phyloP scores from a whole-genome alignment of 2,113 vertebrate genomes.

The Aptenodytes patagonicus region DNA sequence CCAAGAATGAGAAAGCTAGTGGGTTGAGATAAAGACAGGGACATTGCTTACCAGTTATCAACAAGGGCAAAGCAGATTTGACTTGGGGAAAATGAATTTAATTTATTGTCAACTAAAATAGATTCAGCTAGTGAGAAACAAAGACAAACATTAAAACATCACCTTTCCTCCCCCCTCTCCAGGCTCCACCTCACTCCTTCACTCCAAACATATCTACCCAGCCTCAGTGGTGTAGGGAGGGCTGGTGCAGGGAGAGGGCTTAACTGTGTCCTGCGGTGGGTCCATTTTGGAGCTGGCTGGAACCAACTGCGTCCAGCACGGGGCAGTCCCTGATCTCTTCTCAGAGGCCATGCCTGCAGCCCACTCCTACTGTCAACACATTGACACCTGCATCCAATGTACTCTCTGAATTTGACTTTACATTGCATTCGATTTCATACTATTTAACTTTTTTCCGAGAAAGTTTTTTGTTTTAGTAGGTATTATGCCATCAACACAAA shows the following conservation, averaged over 20 bases:
- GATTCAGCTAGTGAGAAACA: neutral
- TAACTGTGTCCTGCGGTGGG: neutral
- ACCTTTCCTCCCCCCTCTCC: neutral
- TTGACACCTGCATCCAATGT: neutral
- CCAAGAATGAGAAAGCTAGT: neutral
- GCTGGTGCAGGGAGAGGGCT: fast-evolving
- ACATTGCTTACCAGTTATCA: neutral
- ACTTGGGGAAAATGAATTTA: neutral
- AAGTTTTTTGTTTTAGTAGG: neutral
- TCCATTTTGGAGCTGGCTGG: neutral
- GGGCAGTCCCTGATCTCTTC: neutral
- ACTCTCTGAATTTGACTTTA: neutral
- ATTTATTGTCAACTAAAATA: neutral
- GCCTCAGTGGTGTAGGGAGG: neutral
- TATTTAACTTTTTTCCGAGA: neutral
- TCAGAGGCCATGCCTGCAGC: neutral
- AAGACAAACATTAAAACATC: neutral
- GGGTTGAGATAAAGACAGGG: neutral
- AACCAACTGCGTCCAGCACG: neutral
- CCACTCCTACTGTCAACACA: neutral
- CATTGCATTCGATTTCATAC: neutral
- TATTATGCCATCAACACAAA: neutral
- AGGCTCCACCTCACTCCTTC: neutral
- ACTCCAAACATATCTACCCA: neutral
- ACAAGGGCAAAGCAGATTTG: neutral